Evolutionary conservation across 2,888 invertebrate genomes (phyloP), one percentile per base, ranked within the genome.

Genomic region (Tetheella fluctuosa): DNA sequence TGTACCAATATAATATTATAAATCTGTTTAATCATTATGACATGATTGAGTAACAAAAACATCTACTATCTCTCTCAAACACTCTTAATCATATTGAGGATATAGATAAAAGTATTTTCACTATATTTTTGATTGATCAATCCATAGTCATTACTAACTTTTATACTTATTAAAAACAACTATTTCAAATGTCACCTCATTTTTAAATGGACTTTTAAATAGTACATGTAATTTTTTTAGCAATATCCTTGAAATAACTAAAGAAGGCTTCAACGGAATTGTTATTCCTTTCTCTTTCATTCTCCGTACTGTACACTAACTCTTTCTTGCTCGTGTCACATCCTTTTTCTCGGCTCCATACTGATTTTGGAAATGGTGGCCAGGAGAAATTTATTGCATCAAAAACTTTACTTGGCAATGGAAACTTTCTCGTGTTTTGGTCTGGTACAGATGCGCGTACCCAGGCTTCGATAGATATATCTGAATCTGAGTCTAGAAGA

Each of bases 231-330:
- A 59, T 10, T 13, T 55, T 53, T 56, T 59, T 64, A 25, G 28
- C 59, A 55, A 55, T 5, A 15, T 42, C 25, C 58, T 59, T 61
- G 59, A 71, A 65, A 53, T 65, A 66, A 53, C 61, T 67, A 28
- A 70, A 76, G 52, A 76, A 76, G 1, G 59, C 65, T 39, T 67
- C 67, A n/a, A 76, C 75, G 37, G 75, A 70, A 62, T 52, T 63
- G 42, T 7, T 2, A 48, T 42, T 53, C 68, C 67, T 15, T 57
- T 64, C 15, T 57, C 58, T 0, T 23, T 56, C 39, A 66, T 23
- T 34, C 34, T 55, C 34, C 5, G 15, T 34, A 23, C 12, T 23
- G 13, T 37, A 13, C 10, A 28, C 7, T 1, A 53, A 52, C 39
- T 74, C 70, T 13, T 60, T 64, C 12, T 58, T 57, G 0, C 37